phyloP scores from a whole-genome alignment of 2,113 vertebrate genomes.

The Xiphias gladius region DNA sequence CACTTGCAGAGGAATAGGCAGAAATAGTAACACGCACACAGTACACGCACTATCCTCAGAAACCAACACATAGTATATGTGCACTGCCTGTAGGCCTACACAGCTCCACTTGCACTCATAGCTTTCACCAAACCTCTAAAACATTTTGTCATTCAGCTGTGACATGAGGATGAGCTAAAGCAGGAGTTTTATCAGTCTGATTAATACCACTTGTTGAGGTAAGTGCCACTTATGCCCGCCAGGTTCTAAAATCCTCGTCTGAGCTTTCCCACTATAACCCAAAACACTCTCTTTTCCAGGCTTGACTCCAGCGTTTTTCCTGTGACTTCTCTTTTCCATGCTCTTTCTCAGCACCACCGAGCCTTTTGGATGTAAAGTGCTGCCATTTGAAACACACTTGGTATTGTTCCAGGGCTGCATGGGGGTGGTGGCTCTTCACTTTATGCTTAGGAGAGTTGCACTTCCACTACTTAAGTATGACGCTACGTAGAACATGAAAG shows the following conservation, averaged over 20 bases:
- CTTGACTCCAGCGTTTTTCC: constrained; percentile 57
- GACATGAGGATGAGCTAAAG: constrained; percentile 47
- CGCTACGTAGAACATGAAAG: neutral
- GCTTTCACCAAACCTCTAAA: constrained; percentile 43
- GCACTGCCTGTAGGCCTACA: neutral
- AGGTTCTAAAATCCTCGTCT: constrained; percentile 50
- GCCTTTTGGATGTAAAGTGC: constrained; percentile 48
- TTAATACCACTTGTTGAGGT: constrained; percentile 49
- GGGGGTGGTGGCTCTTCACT: constrained; percentile 36
- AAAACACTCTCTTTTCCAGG: constrained; percentile 67
- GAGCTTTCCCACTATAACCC: constrained; percentile 42
- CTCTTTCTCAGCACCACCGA: constrained; percentile 28
- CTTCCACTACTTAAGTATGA: constrained; percentile 13
- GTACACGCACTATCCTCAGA: neutral
- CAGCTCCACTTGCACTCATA: neutral
- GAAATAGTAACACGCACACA: neutral
- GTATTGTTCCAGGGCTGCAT: constrained; percentile 65
- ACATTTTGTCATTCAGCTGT: constrained; percentile 42
- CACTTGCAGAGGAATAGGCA: neutral
- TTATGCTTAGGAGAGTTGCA: constrained; percentile 36
- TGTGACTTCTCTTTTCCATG: constrained; percentile 67
- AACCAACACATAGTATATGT: neutral
- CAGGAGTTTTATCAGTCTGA: constrained; percentile 43
- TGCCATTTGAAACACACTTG: constrained; percentile 66
- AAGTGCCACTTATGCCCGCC: constrained; percentile 54